Evolutionary conservation across 1,140 invertebrate genomes (phyloP), one percentile per base, ranked within the genome.

Genomic region (Sitodiplosis mosellana): DNA sequence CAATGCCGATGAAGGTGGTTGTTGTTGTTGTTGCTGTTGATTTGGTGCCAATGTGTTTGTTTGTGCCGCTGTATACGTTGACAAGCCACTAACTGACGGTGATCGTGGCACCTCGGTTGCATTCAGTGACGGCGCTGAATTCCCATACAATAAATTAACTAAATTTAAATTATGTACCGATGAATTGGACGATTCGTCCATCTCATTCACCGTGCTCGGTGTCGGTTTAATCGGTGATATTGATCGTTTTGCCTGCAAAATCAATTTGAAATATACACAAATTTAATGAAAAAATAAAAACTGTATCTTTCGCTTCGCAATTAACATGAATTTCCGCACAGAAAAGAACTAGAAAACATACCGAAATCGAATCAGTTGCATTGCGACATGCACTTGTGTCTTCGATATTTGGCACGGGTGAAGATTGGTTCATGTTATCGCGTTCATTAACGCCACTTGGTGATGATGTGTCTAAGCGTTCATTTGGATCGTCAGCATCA

Each of bases 1-100:
- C 27, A 27, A 27, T 27, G 52, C 4, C 52, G 51, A 47, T 50
- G 44, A 41, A 12, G 11, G 34, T 11, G n/a, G 20, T 12, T 20
- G 18, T 45, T 8, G 22, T 37, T 17, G 27, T 27, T 27, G 27
- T 10, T 27, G 27, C 10, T 27, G 27, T 27, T 27, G 27, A 10
- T 3, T 27, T 40, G 7, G 15, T 33, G 36, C 27, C 47, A 34
- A 14, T 46, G 33, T 12, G n/a, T 3, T 14, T 41, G 44, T 20
- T 41, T 34, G 27, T 50, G 37, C 17, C 47, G 49, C 33, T 50
- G 49, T 12, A 37, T 15, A 18, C 21, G 20, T 42, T 27, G 33
- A 38, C 36, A 37, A 38, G 41, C 21, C 33, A 33, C 47, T 17
- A 34, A 40, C 12, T 18, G 45, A 36, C 42, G 45, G 18, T 47